Evolutionary conservation across 2,888 invertebrate species (phyloP).

Genomic region (Sialis fuliginosa): DNA sequence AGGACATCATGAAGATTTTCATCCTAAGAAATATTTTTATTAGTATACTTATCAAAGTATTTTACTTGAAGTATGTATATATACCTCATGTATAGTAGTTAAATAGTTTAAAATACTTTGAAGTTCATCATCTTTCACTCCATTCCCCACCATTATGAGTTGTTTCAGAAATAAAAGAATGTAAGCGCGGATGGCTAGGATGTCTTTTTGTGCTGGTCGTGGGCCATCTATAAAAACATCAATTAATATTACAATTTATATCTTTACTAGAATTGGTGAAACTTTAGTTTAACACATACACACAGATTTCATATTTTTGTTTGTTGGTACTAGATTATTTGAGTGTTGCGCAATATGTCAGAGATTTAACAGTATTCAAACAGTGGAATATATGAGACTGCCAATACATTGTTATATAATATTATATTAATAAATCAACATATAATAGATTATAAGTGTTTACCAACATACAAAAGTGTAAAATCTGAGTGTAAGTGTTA

Average conservation of each 20-base stretch:
- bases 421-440: too few relatives aligned
- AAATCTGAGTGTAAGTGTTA: too few relatives aligned
- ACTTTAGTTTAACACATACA: too few relatives aligned
- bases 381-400: too few relatives aligned
- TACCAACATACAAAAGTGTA: too few relatives aligned
- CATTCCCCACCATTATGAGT: constrained; percentile 90
- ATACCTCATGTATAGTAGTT: constrained; percentile 91
- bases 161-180: constrained; percentile 91
- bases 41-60: background rate
- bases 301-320: background rate
- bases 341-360: too few relatives aligned
- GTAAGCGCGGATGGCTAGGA: constrained; percentile 84
- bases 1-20: constrained; percentile 97
- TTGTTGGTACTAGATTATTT: too few relatives aligned
- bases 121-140: constrained; percentile 95
- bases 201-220: constrained; percentile 85
- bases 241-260: background rate
- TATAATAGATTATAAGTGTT: too few relatives aligned
- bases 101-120: constrained; percentile 97
- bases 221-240: constrained; percentile 61
- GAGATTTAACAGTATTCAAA: too few relatives aligned
- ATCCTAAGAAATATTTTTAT: constrained; percentile 38
- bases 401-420: too few relatives aligned
- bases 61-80: background rate
- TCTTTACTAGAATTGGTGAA: background rate